Percentiles rank a stretch among this genome's conserved stretches.
phyloP scores from a whole-genome alignment of 2,113 vertebrate species.

The Campylomormyrus tamandua region DNA sequence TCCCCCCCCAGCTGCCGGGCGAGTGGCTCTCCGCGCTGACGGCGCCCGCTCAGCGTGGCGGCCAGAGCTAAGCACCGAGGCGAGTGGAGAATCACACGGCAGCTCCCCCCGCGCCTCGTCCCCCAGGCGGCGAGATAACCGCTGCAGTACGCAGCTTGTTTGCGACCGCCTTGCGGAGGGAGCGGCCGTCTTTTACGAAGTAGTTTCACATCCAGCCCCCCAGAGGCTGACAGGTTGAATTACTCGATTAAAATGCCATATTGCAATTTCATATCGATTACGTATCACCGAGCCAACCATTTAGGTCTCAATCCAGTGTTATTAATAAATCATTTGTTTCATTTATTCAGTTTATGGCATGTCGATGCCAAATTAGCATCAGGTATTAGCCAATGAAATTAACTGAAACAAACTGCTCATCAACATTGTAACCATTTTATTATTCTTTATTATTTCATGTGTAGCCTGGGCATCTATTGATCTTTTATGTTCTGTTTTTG shows the following conservation, averaged over 20 bases:
- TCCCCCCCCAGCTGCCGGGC: constrained; percentile 40
- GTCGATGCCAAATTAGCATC: background rate
- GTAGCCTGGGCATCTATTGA: background rate
- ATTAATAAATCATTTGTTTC: background rate
- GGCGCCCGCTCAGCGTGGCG: background rate
- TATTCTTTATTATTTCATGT: background rate
- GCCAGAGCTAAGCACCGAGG: background rate
- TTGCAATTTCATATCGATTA: background rate
- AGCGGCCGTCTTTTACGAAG: background rate
- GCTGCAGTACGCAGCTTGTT: background rate
- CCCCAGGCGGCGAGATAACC: background rate
- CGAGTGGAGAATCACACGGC: background rate
- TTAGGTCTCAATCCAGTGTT: background rate
- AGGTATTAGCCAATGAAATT: background rate
- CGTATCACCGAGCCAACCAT: background rate
- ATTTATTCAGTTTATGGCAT: background rate
- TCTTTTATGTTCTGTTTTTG: background rate
- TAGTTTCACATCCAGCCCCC: background rate
- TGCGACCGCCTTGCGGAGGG: no score
- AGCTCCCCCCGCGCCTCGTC: background rate
- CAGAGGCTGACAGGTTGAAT: background rate
- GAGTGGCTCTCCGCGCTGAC: background rate
- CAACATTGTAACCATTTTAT: background rate
- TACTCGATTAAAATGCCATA: background rate
- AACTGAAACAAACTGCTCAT: background rate